Evolutionary conservation across 2,888 invertebrate genomes (phyloP).

Genomic region (Caenorhabditis auriculariae): DNA sequence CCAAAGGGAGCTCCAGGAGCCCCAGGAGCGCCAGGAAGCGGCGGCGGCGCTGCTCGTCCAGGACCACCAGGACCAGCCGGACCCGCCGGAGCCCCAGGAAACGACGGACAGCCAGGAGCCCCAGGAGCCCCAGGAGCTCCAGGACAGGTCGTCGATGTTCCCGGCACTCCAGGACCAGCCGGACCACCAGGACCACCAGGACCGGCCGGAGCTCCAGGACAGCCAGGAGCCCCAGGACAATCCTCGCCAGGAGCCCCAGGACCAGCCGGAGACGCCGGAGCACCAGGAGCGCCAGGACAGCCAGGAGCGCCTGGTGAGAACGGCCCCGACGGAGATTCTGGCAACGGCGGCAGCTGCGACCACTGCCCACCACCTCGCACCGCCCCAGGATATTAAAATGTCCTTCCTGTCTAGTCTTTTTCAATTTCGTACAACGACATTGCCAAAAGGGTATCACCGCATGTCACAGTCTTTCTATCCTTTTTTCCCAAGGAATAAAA

Average conservation of each 20-base stretch:
- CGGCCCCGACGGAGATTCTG: conserved; percentile 33
- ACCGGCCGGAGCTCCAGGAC: conserved; percentile 42
- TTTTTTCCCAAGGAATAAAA: too few species aligned
- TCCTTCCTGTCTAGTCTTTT: too few species aligned
- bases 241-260: conserved; percentile 48
- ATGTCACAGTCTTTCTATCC: too few species aligned
- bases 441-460: too few species aligned
- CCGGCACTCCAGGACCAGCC: conserved; percentile 37
- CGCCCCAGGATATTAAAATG: conserved; percentile 38
- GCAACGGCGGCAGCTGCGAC: conserved; percentile 41
- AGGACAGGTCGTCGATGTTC: conserved; percentile 33
- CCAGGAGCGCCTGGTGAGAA: conserved; percentile 38
- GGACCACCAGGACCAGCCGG: conserved; percentile 36
- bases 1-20: conserved; percentile 41
- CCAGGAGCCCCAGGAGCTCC: conserved; percentile 37
- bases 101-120: conserved; percentile 40
- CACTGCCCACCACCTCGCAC: conserved; percentile 41
- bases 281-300: conserved; percentile 48
- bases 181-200: conserved; percentile 44
- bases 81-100: conserved; percentile 37
- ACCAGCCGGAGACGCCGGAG: conserved; percentile 45
- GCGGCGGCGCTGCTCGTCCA: conserved; percentile 36
- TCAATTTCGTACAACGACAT: too few species aligned
- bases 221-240: conserved; percentile 41
- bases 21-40: conserved; percentile 37